Base-by-base conservation (phyloP, 1,140 invertebrate species). In the Atta texana region DNA sequence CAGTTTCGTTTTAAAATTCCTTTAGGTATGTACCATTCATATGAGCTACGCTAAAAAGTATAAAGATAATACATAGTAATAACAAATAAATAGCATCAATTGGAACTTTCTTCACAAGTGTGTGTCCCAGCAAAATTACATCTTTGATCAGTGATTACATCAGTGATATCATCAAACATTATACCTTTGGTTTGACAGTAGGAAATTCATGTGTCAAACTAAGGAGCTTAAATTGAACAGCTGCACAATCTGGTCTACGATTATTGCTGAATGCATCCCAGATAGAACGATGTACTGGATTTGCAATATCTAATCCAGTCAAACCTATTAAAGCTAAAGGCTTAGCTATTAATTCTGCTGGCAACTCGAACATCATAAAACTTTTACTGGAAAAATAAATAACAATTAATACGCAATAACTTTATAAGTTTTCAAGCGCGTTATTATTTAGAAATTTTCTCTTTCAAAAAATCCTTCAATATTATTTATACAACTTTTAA, bases 11-110 rank as follows among this genome's bases (percentile, higher is more conserved):
- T 99, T 3, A 99, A 95, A 87, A 99, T 98, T 44, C 99, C 99
- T 95, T 99, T 99, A 0, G 99, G 98, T 91, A 98, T 97, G 92
- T 99, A 99, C 97, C 98, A 98, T 92, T 99, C 98, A 94, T 99
- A 99, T 0, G 98, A 98, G 90, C 98, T 97, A 91, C 98, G 96
- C 97, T 97, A 92, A 92, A 90, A 87, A 69, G 89, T 39, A 91
- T 90, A 92, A 88, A 82, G 86, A 74, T n/a, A 90, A 72, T 55
- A 78, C 44, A 34, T 12, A 74, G 18, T 18, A 39, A 39, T n/a
- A 21, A 3, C 4, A 12, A 0, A 74, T 16, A 57, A 39, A 74
- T 34, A 69, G 34, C 18, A 14, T 44, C 5, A 14, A 34, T 53
- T 5, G 14, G 14, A 16, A 21, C n/a, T 24, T 12, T 44, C 14